These are phyloP conservation scores for Sinohyriopsis cumingii DNA, from an alignment of 2,888 invertebrate genomes.

Conservation along the genomic window DNA sequence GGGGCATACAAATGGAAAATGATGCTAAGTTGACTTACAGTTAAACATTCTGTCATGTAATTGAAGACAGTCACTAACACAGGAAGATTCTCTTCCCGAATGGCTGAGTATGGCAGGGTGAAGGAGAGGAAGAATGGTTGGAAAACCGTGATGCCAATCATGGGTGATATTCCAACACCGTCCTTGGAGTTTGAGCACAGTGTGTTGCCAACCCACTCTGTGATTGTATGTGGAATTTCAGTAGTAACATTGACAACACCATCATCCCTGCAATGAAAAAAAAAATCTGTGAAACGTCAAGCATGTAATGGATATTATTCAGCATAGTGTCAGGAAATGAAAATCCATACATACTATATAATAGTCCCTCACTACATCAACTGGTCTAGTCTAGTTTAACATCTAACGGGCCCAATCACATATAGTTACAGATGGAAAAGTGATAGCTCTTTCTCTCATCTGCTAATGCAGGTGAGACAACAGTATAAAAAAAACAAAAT, in stretches of 20 bases:
- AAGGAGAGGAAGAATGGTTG: conserved; percentile 85
- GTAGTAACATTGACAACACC: conserved; percentile 38
- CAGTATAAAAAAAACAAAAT: too few species aligned
- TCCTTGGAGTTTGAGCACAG: conserved; percentile 74
- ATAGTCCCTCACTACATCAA: too few species aligned
- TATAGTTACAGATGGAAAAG: too few species aligned
- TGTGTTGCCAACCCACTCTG: conserved; percentile 78
- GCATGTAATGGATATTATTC: too few species aligned
- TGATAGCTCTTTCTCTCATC: too few species aligned
- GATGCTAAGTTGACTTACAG: conserved; percentile 74
- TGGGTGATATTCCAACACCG: conserved; percentile 75
- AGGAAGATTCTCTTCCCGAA: conserved; percentile 79
- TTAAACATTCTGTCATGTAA: conserved; percentile 80
- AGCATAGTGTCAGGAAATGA: too few species aligned
- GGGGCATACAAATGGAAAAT: neutral
- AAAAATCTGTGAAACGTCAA: too few species aligned
- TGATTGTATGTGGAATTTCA: conserved; percentile 77
- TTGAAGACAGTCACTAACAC: conserved; percentile 82
- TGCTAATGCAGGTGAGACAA: too few species aligned
- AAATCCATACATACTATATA: too few species aligned
- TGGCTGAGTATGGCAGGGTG: conserved; percentile 79
- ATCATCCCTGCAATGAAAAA: conserved; percentile 32
- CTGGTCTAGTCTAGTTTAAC: too few species aligned
- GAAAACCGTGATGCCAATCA: conserved; percentile 76
- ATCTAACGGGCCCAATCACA: too few species aligned